Base-by-base conservation (phyloP, 2,888 invertebrate species). In the Drosophila cracens region DNA sequence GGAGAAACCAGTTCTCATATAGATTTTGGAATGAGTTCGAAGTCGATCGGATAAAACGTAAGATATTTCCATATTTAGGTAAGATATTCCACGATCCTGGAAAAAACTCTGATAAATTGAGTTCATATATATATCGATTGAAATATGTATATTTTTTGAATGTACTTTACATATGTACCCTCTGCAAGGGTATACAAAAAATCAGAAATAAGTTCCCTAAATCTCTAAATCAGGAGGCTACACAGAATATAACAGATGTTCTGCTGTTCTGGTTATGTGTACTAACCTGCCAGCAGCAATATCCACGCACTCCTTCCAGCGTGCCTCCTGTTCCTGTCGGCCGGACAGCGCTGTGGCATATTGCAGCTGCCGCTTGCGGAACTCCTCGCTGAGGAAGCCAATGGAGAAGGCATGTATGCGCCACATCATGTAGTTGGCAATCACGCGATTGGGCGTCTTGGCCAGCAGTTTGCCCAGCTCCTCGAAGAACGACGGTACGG, bases 401-500 rank as follows among this genome's bases (percentile, higher is more conserved):
- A 97, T 95, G 0, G 97, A 96, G 6, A 96, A 96, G 0, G 96
- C 96, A 0, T 97, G 96, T 0, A 97, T 97, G 61, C 98, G 95
- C 98, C 98, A 98, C 95, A 98, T 95, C 82, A 97, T 96, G 91
- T 99, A 99, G 94, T 99, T 99, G 4, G 98, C 97, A 87, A 96
- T 95, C 4, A 95, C 94, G 75, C 97, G 91, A 85, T 95, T 95
- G 1, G 95, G 94, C 0, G 95, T 95, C 29, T 91, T 91, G 38
- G 93, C 91, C 54, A 96, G 90, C 5, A 96, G 88, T 46, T 92
- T 94, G 92, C 97, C 96, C 33, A 98, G 95, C 51, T 96, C 95
- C 1, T 94, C 94, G 53, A 98, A 94, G 93, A 96, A 99, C 78
- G 95, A 94, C 0, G 98, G 98, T 18, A 98, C 98, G 85, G 96